These are phyloP conservation scores for Phoeniculus purpureus DNA, from an alignment of 2,797 vertebrate genomes.

Conservation along the genomic window DNA sequence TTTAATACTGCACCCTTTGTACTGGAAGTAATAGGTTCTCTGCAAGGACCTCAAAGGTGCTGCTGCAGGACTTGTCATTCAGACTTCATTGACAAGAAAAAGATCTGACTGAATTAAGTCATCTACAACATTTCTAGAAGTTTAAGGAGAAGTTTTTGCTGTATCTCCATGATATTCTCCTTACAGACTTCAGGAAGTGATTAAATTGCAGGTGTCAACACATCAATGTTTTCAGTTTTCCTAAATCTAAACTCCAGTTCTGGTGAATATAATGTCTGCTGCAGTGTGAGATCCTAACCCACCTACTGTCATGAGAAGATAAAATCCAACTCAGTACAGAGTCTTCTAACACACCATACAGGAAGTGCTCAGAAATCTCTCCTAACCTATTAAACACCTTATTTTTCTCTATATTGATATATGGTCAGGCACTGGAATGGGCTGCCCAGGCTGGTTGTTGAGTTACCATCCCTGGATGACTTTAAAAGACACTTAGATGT, in stretches of 20 bases:
- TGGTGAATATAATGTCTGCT: not conserved
- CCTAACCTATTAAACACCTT: not conserved
- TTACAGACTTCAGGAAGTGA: not conserved
- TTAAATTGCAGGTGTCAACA: not conserved
- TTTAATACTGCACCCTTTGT: not conserved
- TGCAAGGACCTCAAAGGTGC: not conserved
- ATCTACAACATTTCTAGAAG: not conserved
- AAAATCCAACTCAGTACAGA: not conserved
- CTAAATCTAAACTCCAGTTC: not conserved
- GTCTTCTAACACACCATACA: not conserved
- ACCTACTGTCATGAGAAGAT: not conserved
- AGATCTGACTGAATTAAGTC: not conserved
- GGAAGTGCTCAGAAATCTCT: not conserved
- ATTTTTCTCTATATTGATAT: not conserved
- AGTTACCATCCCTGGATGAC: too few species aligned
- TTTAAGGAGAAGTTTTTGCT: not conserved
- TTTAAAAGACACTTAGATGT: too few species aligned
- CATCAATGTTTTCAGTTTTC: not conserved
- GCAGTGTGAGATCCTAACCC: not conserved
- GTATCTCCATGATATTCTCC: not conserved
- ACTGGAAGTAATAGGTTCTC: not conserved
- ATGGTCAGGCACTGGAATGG: too few species aligned
- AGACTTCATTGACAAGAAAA: not conserved
- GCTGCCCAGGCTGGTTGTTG: too few species aligned
- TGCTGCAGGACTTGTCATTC: not conserved